Base-by-base conservation (phyloP, 1,140 invertebrate species). In the Heliconius hewitsoni region DNA sequence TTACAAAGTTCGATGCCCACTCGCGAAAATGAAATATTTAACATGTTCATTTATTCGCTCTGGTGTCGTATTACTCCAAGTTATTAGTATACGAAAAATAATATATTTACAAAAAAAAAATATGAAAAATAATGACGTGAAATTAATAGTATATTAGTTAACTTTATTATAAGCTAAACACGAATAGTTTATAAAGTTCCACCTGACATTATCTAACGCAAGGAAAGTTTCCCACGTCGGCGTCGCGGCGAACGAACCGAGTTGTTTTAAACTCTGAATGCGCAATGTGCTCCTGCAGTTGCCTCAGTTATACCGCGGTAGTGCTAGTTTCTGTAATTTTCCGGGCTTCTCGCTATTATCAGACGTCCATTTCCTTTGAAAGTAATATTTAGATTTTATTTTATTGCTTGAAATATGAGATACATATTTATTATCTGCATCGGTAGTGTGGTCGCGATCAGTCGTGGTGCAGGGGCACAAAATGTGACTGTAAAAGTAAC, bases 171-270 rank as follows among this genome's bases (percentile, higher is more conserved):
- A 71, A 71, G 34, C 71, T 37, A 0, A 4, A n/a, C 19, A 71
- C 19, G 19, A 71, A 71, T 71, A 66, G 57, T 66, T 66, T 66
- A 66, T 66, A 66, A 66, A 66, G 19, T 75, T 46, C 34, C 55
- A 55, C 52, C 52, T 75, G 74, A 75, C 74, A 60, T 71, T 76
- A 76, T 71, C 74, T 76, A 76, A 76, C 37, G 60, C 30, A 71
- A 76, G 74, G n/a, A 76, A 76, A 70, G 39, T 50, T 76, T 57
- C 60, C 60, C 34, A 50, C 75, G 50, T 71, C 75, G 60, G 27
- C 75, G 50, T 71, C 60, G 75, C 60, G 42, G 74, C 8, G 74
- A 70, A 60, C 23, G 39, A 39, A 76, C 42, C 8, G 57, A 76
- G 60, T 76, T 71, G 66, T 76, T 76, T 76, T 71, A 50, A 50